Conservation (phyloP, 2,797 vertebrate species). For the Choloepus didactylus region DNA sequence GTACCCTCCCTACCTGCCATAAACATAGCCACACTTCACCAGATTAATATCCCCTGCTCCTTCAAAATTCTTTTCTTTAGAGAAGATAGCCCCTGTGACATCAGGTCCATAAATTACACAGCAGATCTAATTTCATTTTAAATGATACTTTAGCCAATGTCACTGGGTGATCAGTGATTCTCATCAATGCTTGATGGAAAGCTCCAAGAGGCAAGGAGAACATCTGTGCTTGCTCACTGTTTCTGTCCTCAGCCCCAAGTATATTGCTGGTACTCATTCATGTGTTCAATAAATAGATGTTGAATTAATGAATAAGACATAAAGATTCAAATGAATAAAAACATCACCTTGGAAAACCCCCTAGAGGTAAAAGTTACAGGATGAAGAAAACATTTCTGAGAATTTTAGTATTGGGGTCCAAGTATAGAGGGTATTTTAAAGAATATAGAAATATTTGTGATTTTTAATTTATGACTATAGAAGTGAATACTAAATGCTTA, state of each 20-base stretch:
- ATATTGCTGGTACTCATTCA: not conserved
- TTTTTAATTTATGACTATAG: not conserved
- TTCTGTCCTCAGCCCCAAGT: not conserved
- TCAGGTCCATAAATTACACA: not conserved
- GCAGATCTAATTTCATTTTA: not conserved
- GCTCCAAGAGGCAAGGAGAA: not conserved
- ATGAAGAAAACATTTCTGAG: not conserved
- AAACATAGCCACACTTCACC: not conserved
- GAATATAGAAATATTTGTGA: not conserved
- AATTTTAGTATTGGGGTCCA: not conserved
- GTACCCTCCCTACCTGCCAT: not conserved
- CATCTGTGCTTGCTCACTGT: not conserved
- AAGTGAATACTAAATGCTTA: not conserved
- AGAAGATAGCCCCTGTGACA: not conserved
- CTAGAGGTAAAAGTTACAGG: not conserved
- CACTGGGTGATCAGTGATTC: not conserved
- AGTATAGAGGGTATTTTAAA: not conserved
- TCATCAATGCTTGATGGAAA: not conserved
- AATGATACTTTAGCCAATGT: not conserved
- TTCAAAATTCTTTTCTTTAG: not conserved
- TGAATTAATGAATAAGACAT: not conserved
- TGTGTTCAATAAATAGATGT: not conserved
- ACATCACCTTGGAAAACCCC: not conserved
- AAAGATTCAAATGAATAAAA: not conserved
- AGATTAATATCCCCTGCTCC: not conserved